phyloP scores from a whole-genome alignment of 2,888 invertebrate species.

The Spilarctia lutea region DNA sequence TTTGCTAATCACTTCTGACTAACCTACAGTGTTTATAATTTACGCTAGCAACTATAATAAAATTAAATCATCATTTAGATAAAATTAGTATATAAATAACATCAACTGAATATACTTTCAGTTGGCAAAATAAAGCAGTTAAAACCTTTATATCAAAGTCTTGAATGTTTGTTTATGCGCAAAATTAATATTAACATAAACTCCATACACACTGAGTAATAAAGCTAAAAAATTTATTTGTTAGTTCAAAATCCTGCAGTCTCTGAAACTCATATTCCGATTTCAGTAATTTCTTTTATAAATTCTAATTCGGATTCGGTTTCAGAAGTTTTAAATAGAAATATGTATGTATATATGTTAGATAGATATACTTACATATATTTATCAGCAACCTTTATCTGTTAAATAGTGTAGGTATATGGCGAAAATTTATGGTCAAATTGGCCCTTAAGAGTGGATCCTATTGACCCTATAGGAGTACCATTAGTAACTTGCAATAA shows the following conservation, averaged over 20 bases:
- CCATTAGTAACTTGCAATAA: conserved; percentile 22
- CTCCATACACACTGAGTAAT: not conserved
- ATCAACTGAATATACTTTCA: not conserved
- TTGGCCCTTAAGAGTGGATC: not conserved
- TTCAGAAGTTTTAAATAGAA: too few species aligned
- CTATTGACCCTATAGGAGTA: not conserved
- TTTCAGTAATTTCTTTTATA: not conserved
- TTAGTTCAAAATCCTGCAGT: not conserved
- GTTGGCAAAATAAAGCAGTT: not conserved
- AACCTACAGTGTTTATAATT: not conserved
- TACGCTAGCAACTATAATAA: not conserved
- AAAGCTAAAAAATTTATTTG: not conserved
- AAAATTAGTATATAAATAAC: not conserved
- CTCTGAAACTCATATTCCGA: not conserved
- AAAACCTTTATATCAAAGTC: not conserved
- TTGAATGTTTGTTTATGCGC: not conserved
- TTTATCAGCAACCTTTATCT: too few species aligned
- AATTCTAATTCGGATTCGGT: too few species aligned
- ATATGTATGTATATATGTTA: too few species aligned
- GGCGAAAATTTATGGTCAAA: too few species aligned
- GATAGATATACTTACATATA: too few species aligned
- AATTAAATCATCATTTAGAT: not conserved
- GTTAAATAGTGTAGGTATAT: too few species aligned
- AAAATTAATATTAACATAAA: not conserved
- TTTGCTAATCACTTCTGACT: not conserved